Evolutionary conservation across 92 coral and sea anemone genomes (phyloP), one percentile per base, ranked within the genome.

Genomic region (Metridium senile): DNA sequence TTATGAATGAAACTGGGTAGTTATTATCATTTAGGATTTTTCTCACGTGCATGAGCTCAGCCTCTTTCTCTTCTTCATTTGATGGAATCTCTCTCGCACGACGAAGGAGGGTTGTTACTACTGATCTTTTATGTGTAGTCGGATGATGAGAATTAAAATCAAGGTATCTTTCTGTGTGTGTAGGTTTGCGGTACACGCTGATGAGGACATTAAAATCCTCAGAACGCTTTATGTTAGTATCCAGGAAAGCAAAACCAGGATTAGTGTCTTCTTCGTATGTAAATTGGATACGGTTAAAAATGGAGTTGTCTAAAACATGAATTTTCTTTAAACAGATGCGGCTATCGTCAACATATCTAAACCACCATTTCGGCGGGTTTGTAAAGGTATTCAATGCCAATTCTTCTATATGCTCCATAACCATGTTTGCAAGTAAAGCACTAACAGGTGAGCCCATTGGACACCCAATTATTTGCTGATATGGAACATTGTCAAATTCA

Each of bases 341-440:
- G 62, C 84, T 82, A 49, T 82, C 82, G 65, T 82, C 85, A 1
- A 82, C 87, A 66, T 87, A 87, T 66, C 91, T 51, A 28, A 28
- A 81, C 87, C 87, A 87, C 91, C 91, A 82, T 27, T 74, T 66
- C 0, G 84, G 78, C 23, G 84, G 74, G 53, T 45, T 26, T 21
- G 72, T 59, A 0, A 76, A n/a, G 8, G 84, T 70, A 13, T 2
- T 20, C 21, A 81, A 29, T 1, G 90, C 86, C 22, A 27, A 52
- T 25, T 81, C 74, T 62, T 86, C 84, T 4, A 75, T 39, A 54
- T 78, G 27, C 31, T 78, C 87, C 91, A 82, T 81, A n/a, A 82
- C 87, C 6, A 82, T 69, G 39, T 87, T 82, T 21, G 86, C 85
- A 22, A 81, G 58, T 34, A 76, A 32, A 31, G 90, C 82, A 23